A percentile compares a stretch with the other conserved stretches of the same genome.
These are phyloP conservation scores for Chaetogeoica ovagalla DNA, from an alignment of 2,888 invertebrate species.

Conservation along the genomic window DNA sequence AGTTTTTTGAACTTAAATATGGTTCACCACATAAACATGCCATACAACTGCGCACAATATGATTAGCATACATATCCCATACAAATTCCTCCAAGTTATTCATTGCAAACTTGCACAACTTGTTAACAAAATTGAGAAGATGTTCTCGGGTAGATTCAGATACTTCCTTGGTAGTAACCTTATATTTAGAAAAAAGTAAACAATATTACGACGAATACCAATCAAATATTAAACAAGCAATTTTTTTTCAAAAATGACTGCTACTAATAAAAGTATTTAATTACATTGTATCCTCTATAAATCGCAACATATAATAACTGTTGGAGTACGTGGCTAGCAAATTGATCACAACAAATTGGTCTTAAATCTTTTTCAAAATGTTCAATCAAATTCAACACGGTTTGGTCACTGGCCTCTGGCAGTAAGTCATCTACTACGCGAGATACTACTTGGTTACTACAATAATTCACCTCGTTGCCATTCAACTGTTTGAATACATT, in stretches of 20 bases:
- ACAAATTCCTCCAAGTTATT: slow-evolving; percentile 86
- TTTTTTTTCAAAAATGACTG: not conserved
- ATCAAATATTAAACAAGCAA: not conserved
- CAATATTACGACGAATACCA: not conserved
- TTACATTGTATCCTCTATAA: slow-evolving; percentile 60
- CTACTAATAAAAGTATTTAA: not conserved
- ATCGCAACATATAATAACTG: slow-evolving; percentile 67
- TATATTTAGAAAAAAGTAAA: not conserved
- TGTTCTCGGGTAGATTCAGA: slow-evolving; percentile 10
- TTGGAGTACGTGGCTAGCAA: slow-evolving; percentile 79
- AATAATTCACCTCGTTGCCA: slow-evolving; percentile 71
- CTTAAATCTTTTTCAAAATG: slow-evolving; percentile 70
- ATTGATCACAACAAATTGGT: slow-evolving; percentile 73
- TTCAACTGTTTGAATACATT: slow-evolving; percentile 76
- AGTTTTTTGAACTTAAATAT: slow-evolving; percentile 55
- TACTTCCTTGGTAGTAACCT: not conserved
- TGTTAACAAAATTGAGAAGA: slow-evolving; percentile 66
- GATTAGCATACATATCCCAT: slow-evolving; percentile 76
- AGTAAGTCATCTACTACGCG: slow-evolving; percentile 76
- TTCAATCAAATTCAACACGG: slow-evolving; percentile 68
- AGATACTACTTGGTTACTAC: slow-evolving; percentile 80
- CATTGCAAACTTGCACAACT: slow-evolving; percentile 73
- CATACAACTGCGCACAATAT: slow-evolving; percentile 74
- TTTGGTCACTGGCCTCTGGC: slow-evolving; percentile 68
- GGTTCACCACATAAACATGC: slow-evolving; percentile 72